These are phyloP conservation scores for Toxotes jaculatrix DNA, from an alignment of 2,113 vertebrate species.

Conservation along the genomic window DNA sequence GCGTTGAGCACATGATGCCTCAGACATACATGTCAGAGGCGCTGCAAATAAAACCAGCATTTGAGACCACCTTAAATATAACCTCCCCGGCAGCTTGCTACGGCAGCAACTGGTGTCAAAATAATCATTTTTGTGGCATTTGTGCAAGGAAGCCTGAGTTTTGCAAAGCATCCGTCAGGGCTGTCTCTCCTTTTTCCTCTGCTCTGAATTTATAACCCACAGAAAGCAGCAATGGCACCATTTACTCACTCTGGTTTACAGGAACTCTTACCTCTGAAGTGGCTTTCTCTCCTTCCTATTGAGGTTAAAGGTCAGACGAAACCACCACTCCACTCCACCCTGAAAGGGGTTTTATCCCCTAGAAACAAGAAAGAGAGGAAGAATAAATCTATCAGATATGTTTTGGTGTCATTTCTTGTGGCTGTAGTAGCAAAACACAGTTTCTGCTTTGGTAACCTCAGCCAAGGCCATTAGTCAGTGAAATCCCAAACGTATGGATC, in stretches of 20 bases:
- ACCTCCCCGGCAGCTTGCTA: neutral
- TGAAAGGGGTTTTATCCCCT: slow-evolving; percentile 45
- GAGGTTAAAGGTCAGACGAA: slow-evolving; percentile 70
- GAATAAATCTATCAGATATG: slow-evolving; percentile 7
- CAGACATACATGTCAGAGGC: slow-evolving; percentile 20
- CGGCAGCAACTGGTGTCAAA: slow-evolving; percentile 19
- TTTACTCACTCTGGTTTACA: slow-evolving; percentile 46
- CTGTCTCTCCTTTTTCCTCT: neutral
- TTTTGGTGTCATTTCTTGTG: slow-evolving; percentile 23
- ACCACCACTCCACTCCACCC: slow-evolving; percentile 43
- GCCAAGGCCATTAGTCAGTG: slow-evolving; percentile 26
- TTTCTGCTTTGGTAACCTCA: neutral
- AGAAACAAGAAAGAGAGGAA: slow-evolving; percentile 13
- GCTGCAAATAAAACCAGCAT: neutral
- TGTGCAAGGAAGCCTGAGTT: neutral
- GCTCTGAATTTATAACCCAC: slow-evolving; percentile 28
- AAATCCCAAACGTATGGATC: slow-evolving; percentile 26
- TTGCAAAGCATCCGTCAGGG: slow-evolving; percentile 18
- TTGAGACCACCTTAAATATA: slow-evolving; percentile 40
- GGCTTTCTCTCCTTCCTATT: slow-evolving; percentile 58
- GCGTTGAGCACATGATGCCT: slow-evolving; percentile 12
- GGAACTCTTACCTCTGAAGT: slow-evolving; percentile 76
- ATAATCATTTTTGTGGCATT: slow-evolving; percentile 13
- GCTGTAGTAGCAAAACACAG: slow-evolving; percentile 15
- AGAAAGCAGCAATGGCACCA: slow-evolving; percentile 22